These are phyloP conservation scores for Podarcis muralis DNA, from an alignment of 2,113 vertebrate genomes.

Conservation along the genomic window DNA sequence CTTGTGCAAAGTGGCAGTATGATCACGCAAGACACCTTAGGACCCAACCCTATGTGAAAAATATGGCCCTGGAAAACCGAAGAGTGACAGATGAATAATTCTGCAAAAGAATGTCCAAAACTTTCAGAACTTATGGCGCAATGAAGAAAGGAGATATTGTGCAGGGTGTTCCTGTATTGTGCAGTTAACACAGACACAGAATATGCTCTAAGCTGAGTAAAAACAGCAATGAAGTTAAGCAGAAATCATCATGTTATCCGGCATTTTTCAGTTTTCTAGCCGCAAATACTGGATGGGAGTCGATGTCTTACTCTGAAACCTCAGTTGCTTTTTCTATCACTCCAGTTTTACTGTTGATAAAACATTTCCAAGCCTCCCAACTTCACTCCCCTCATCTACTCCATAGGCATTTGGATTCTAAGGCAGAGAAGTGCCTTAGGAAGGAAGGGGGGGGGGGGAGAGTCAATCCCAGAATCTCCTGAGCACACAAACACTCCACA, in stretches of 20 bases:
- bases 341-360: constrained; percentile 28
- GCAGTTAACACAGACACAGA: not conserved
- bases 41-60: not conserved
- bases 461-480: constrained; percentile 52
- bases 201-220: not conserved
- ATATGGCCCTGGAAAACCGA: not conserved
- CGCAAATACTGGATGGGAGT: not conserved
- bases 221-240: not conserved
- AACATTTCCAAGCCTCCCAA: not conserved
- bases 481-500: constrained; percentile 59
- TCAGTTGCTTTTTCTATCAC: not conserved
- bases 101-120: not conserved
- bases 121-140: constrained; percentile 25
- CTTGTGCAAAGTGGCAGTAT: too few relatives aligned
- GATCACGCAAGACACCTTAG: too few relatives aligned
- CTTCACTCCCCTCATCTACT: constrained; percentile 36
- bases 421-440: constrained; percentile 27
- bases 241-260: not conserved
- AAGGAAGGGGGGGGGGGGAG: not conserved
- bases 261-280: not conserved
- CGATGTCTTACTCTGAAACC: not conserved
- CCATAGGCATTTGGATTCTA: constrained; percentile 50
- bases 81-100: too few relatives aligned
- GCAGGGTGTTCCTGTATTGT: not conserved
- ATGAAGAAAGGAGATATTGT: not conserved